Percentiles rank a stretch among this genome's conserved stretches.
Conservation (phyloP, 2,888 invertebrate species). For the Tinea trinotella region DNA sequence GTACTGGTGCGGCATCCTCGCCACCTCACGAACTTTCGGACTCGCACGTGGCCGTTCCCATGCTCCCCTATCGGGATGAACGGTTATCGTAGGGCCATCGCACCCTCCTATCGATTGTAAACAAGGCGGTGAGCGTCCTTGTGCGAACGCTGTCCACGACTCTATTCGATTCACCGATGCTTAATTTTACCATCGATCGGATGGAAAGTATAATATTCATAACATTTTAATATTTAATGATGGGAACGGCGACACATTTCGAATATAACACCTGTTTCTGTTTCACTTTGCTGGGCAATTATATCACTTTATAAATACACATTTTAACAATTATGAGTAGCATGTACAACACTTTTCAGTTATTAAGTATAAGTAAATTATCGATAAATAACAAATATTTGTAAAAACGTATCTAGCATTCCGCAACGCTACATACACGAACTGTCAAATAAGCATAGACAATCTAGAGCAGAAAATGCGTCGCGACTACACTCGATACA, state of each 20-base stretch:
- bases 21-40: constrained; percentile 45
- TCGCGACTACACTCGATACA: neutral
- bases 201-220: constrained; percentile 68
- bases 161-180: neutral
- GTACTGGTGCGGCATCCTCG: constrained; percentile 87
- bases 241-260: constrained; percentile 72
- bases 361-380: neutral
- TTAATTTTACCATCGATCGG: constrained; percentile 37
- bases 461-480: constrained; percentile 23
- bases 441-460: constrained; percentile 66
- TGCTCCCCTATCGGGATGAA: constrained; percentile 21
- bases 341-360: neutral
- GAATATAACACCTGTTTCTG: constrained; percentile 86
- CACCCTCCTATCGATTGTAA: neutral
- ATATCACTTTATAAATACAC: neutral
- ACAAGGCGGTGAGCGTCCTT: neutral
- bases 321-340: neutral
- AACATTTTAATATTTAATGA: constrained; percentile 46
- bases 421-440: constrained; percentile 48
- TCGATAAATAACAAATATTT: neutral
- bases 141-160: neutral
- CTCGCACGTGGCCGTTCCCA: constrained; percentile 29
- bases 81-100: neutral
- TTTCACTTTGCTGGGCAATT: constrained; percentile 77
- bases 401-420: neutral